Evolutionary conservation across 2,797 vertebrate species (phyloP), one percentile per base, ranked within the genome.

Genomic region (Characodon lateralis): DNA sequence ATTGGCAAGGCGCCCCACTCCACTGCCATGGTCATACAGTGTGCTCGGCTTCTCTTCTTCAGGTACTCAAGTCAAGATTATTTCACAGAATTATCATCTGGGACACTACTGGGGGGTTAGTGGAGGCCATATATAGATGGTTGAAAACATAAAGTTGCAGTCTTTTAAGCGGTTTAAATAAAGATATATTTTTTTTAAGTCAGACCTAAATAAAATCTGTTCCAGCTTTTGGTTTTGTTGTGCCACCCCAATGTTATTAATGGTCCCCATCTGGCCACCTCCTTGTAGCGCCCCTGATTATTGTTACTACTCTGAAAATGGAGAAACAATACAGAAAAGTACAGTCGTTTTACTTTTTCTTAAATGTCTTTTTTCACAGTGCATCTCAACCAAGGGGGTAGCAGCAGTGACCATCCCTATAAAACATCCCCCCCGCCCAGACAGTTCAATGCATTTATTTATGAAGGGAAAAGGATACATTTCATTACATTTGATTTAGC

Each of bases 31-130:
- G 88, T 89, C 88, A 87, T 87, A 79, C 89, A 59, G 81, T 90
- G 86, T 93, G 91, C 89, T 91, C 88, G 89, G 71, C 84, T 91
- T 86, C 87, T 90, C 91, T 83, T 87, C 82, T 66, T 80, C 72
- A 71, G 75, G 61, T 82, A 76, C 85, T 81, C 82, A 78, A 31
- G 74, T 50, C 24, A 46, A 24, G 51, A 71, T 73, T 77, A 18
- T 82, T 63, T 22, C 35, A 41, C 63, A 22, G 18, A 39, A 39
- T 18, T 65, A 41, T 41, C 39, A 39, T 65, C 63, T 41, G 63
- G 63, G 63, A 35, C 35, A 9, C 63, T 35, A 39, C 35, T 8
- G 35, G 63, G 35, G 63, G 63, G 20, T 35, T 41, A 3, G 9
- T 41, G 35, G 63, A 31, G 3, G 35, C 18, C 1, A 12, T 65